Percentiles rank a stretch among this genome's conserved stretches.
These are phyloP conservation scores for Chalcis sispes DNA, from an alignment of 2,888 invertebrate genomes.

Conservation along the genomic window DNA sequence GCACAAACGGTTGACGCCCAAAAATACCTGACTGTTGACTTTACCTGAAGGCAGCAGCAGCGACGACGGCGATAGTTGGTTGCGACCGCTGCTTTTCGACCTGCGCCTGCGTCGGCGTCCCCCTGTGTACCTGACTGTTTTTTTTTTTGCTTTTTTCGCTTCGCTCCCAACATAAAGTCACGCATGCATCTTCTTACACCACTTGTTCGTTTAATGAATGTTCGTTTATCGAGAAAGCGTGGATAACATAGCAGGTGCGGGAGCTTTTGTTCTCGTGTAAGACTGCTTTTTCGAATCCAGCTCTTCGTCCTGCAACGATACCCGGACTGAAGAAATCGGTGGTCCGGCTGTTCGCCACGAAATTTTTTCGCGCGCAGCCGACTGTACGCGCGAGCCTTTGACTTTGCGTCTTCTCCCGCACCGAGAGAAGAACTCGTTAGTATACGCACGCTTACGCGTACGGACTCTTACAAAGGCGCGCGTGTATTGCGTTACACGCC, in stretches of 20 bases:
- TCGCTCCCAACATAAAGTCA: neutral
- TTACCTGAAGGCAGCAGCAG: conserved; percentile 57
- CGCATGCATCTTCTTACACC: neutral
- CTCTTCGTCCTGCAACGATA: no score
- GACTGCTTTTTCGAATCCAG: no score
- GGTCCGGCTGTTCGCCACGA: no score
- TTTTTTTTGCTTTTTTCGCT: neutral
- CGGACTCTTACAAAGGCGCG: no score
- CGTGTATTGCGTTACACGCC: no score
- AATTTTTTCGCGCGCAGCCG: no score
- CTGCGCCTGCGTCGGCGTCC: conserved; percentile 51
- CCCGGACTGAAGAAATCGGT: no score
- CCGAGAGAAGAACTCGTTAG: no score
- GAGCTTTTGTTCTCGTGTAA: no score
- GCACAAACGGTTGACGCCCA: conserved; percentile 64
- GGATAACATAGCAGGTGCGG: neutral
- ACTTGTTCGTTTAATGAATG: neutral
- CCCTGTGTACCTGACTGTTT: conserved; percentile 1
- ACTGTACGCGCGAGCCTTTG: no score
- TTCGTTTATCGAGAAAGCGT: neutral
- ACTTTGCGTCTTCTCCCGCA: no score
- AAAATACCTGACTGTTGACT: conserved; percentile 64
- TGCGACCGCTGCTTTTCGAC: conserved; percentile 35
- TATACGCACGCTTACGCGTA: no score
- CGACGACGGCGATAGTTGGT: conserved; percentile 45